Evolutionary conservation across 2,888 invertebrate species (phyloP), one percentile per base, ranked within the genome.

Genomic region (Parnassius glacialis): DNA sequence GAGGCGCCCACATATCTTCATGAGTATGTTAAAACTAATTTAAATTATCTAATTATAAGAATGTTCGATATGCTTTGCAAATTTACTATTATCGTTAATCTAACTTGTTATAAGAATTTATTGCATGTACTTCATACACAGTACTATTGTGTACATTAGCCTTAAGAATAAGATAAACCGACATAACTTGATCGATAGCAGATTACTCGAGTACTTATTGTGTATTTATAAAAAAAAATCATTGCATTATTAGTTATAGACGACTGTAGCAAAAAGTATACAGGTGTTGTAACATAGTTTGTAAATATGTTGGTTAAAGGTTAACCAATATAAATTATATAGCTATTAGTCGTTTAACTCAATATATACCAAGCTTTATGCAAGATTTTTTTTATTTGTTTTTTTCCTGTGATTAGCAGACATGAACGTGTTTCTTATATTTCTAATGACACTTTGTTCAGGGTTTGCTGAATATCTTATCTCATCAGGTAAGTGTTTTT

Each of bases 371-470:
- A 48, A n/a, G 10, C 20, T 13, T 9, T 9, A 48, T 16, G 3
- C 10, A 13, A 13, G 48, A 16, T 13, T 48, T 65, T 70, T 76
- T 75, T 76, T 75, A 66, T 66, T 73, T 73, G 71, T 70, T 76
- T 70, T 68, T 62, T 64, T 65, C 65, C 62, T 64, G 59, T 61
- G 61, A 64, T 62, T 64, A 65, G 53, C 62, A 70, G 81, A 72
- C 66, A 87, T 90, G 87, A 85, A 78, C 73, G 74, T 77, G 75
- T 65, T 81, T 55, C 61, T 81, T 66, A 67, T 80, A 57, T 55
- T 81, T 64, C 65, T 81, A 64, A 65, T 81, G 57, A 57, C 85
- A 66, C 63, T 82, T 52, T 67, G 71, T 53, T 69, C 73, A 47
- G 71, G 72, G 64, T 71, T 76, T 58, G 82, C 85, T 42, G 72